Evolutionary conservation across 2,113 vertebrate genomes (phyloP), one percentile per base, ranked within the genome.

Genomic region (Melanotaenia duboulayi): DNA sequence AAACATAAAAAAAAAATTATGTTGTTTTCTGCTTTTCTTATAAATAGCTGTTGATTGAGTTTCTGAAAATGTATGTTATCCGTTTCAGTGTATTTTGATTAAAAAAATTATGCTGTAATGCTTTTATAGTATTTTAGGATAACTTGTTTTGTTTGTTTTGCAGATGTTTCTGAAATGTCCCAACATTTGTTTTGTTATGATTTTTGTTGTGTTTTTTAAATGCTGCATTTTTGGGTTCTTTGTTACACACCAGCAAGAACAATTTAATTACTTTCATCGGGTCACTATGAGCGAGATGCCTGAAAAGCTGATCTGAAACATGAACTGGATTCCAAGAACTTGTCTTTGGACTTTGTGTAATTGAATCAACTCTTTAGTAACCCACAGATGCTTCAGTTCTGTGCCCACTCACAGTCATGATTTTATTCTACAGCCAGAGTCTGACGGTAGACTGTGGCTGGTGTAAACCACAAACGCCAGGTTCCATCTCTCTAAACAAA

Each of bases 401-500:
- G 28, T 40, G 54, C 68, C 51, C 20, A 23, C 46, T 58, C 51
- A 32, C 66, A 65, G 39, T 49, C 59, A 59, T 66, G 40, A 81
- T 61, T 44, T 65, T 19, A 17, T 66, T 58, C 28, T 52, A 16
- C 49, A 57, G 22, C 42, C 52, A 35, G 23, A 48, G 39, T 46
- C 59, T 24, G 44, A 20, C 54, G 50, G 25, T 20, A 11, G 55
- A 42, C 22, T 42, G 51, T 49, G 42, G 62, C 49, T 12, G 35
- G 59, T 55, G 24, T 56, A 66, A 84, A 54, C 40, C 24, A 54
- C 61, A 71, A 51, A 67, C 4, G 52, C 61, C 50, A 69, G 60
- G 24, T 69, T 81, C 75, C 60, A 78, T 81, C 42, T 66, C 66
- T 32, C 23, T 63, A 68, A 81, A 87, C 64, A 80, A 81, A n/a